Conservation (phyloP, 2,888 invertebrate species). For the Caenorhabditis sp. region DNA sequence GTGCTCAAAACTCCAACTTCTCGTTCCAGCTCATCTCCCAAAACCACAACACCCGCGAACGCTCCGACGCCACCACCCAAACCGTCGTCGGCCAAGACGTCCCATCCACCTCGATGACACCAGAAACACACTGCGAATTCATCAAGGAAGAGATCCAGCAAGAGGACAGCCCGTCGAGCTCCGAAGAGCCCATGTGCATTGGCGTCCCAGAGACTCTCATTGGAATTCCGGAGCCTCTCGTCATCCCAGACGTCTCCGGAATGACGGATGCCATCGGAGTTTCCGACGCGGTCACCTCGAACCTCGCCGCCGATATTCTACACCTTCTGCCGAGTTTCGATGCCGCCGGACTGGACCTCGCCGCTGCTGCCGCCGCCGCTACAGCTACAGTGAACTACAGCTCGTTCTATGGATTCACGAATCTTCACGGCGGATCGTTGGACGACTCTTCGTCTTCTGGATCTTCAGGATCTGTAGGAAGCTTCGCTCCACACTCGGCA, state of each 20-base stretch:
- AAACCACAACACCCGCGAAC: constrained; percentile 34
- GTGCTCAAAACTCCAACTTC: too few species aligned
- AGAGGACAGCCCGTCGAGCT: constrained; percentile 26
- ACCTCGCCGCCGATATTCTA: constrained; percentile 50
- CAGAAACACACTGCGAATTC: background rate
- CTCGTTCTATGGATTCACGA: constrained; percentile 44
- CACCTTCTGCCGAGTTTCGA: constrained; percentile 59
- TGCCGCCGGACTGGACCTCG: constrained; percentile 21
- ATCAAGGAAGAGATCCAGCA: constrained; percentile 37
- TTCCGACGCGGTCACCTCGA: constrained; percentile 4
- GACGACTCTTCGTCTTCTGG: constrained; percentile 42
- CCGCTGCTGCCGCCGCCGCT: constrained; percentile 24
- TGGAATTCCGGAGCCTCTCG: too few species aligned
- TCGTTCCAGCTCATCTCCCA: constrained; percentile 52
- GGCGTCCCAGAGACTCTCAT: background rate
- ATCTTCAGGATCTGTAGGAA: constrained; percentile 4
- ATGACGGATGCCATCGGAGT: too few species aligned
- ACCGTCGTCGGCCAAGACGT: constrained; percentile 30
- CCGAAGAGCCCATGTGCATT: constrained; percentile 50
- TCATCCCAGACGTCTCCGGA: too few species aligned
- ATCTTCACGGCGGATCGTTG: constrained; percentile 15
- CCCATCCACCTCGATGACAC: background rate
- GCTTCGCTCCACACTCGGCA: constrained; percentile 50
- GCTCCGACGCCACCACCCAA: constrained; percentile 57
- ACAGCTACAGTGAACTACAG: constrained; percentile 38